Percentiles rank a stretch among this genome's conserved stretches.
These are phyloP conservation scores for Drosophila equinoxialis DNA, from an alignment of 1,140 invertebrate genomes.

Conservation along the genomic window DNA sequence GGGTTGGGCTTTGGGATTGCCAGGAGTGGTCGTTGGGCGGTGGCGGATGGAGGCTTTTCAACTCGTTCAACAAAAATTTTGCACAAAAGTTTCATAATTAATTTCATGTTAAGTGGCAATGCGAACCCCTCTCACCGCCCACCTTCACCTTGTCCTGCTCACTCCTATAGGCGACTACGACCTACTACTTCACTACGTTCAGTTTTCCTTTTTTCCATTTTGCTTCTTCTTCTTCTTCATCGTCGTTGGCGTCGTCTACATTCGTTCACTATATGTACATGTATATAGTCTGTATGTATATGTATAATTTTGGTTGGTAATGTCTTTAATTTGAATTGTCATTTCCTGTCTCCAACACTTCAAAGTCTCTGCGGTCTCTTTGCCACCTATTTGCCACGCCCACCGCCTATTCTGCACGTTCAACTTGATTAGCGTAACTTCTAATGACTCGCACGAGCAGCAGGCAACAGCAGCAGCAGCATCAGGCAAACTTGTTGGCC, in stretches of 20 bases:
- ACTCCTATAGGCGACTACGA: neutral
- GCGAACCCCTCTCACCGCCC: conserved; percentile 30
- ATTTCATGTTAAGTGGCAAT: conserved; percentile 81
- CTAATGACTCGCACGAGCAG: conserved; percentile 75
- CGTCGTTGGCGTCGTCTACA: neutral
- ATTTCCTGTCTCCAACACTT: conserved; percentile 75
- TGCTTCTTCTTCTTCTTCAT: neutral
- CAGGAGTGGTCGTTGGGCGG: conserved; percentile 22
- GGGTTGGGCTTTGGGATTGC: conserved; percentile 9
- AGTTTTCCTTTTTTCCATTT: conserved; percentile 2
- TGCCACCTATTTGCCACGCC: conserved; percentile 51
- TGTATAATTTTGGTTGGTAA: conserved; percentile 33
- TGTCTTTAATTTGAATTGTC: conserved; percentile 81
- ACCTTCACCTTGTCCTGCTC: too few relatives aligned
- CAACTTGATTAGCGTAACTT: conserved; percentile 80
- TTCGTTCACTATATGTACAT: conserved; percentile 15
- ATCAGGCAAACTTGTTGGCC: conserved; percentile 43
- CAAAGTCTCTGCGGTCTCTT: conserved; percentile 39
- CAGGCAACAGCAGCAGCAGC: conserved; percentile 3
- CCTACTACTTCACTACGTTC: neutral
- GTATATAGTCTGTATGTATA: neutral
- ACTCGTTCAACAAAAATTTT: conserved; percentile 80
- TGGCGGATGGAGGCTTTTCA: conserved; percentile 57
- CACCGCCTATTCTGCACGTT: conserved; percentile 49
- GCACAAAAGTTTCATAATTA: conserved; percentile 82